phyloP scores from a whole-genome alignment of 2,888 invertebrate genomes.

The Caenorhabditis panamensis region DNA sequence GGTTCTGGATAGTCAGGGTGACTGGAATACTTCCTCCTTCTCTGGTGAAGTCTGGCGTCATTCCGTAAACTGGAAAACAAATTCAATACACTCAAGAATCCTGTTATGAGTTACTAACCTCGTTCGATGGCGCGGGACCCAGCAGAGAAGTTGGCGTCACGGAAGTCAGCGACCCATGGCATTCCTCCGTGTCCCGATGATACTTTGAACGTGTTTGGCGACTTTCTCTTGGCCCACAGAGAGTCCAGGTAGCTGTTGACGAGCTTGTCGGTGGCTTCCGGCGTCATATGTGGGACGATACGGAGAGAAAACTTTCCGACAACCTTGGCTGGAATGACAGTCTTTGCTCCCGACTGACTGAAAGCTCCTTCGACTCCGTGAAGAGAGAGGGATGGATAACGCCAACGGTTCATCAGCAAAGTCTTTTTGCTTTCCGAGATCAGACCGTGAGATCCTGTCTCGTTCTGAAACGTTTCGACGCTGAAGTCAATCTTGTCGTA shows the following conservation, averaged over 20 bases:
- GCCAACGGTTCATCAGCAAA: conserved; percentile 95
- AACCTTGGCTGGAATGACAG: conserved; percentile 84
- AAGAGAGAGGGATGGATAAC: conserved; percentile 91
- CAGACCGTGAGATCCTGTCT: conserved; percentile 86
- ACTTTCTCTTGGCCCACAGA: conserved; percentile 87
- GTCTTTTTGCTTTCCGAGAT: conserved; percentile 87
- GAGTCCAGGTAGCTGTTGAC: conserved; percentile 89
- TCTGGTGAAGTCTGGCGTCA: conserved; percentile 94
- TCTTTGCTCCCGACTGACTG: conserved; percentile 93
- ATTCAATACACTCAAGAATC: too few relatives aligned
- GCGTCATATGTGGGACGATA: conserved; percentile 91
- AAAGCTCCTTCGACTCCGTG: conserved; percentile 97
- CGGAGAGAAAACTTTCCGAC: conserved; percentile 97
- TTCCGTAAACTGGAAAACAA: conserved; percentile 87
- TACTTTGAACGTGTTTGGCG: conserved; percentile 85
- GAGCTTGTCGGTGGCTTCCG: conserved; percentile 85
- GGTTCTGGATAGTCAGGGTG: conserved; percentile 88
- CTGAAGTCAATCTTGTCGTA: conserved; percentile 91
- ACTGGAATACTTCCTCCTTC: conserved; percentile 99
- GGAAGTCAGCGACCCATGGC: conserved; percentile 94
- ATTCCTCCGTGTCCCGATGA: conserved; percentile 87
- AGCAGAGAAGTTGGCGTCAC: conserved; percentile 93
- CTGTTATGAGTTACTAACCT: conserved; percentile 39
- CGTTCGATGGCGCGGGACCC: conserved; percentile 84
- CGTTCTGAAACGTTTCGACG: conserved; percentile 87